Evolutionary conservation across 30 jellyfish, hydroid and myxozoan species (phyloP), one percentile per base, ranked within the genome.

Genomic region (Nemopilema nomurai): DNA sequence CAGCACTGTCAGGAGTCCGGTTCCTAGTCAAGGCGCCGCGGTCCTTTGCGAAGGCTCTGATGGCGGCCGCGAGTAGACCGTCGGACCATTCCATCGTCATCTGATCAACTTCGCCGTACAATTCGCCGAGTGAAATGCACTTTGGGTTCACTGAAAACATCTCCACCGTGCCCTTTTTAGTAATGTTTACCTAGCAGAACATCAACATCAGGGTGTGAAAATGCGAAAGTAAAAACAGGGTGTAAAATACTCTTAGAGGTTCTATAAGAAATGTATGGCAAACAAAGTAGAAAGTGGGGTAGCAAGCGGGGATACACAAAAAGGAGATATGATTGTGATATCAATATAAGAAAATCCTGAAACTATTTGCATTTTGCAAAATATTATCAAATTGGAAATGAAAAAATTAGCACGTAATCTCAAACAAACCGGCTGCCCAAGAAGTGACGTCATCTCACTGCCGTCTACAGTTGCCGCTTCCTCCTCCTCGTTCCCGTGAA

Each of bases 21-120:
- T 82, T 77, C 23, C 69, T 71, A 22, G 23, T 4, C 13, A 19
- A 32, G 0, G 57, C 23, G n/a, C 27, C 62, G 22, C 73, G 27
- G 13, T 69, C 62, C 67, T 87, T 87, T 7, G 90, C 81, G 66
- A 80, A 92, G 23, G 29, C 33, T 77, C 98, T 75, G 53, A 92
- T 71, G 23, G 93, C 85, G 24, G 91, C 67, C 3, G 98, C 86
- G 4, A 92, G 81, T 28, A 92, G 29, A 17, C 98, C 98, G 64
- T 92, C 98, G 7, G 87, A 71, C 98, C 98, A 92, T 49, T 87
- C 96, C 84, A 84, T 87, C 31, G 98, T 92, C 25, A 67, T 87
- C 79, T 84, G 71, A 72, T 92, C 92, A 50, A 83, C 83, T 65
- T 80, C 90, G 0, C 98, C 98, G 74, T 92, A 92, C 86, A 92